Evolutionary conservation across 2,797 vertebrate species (phyloP), one percentile per base, ranked within the genome.

Genomic region (Mergus octosetaceus): DNA sequence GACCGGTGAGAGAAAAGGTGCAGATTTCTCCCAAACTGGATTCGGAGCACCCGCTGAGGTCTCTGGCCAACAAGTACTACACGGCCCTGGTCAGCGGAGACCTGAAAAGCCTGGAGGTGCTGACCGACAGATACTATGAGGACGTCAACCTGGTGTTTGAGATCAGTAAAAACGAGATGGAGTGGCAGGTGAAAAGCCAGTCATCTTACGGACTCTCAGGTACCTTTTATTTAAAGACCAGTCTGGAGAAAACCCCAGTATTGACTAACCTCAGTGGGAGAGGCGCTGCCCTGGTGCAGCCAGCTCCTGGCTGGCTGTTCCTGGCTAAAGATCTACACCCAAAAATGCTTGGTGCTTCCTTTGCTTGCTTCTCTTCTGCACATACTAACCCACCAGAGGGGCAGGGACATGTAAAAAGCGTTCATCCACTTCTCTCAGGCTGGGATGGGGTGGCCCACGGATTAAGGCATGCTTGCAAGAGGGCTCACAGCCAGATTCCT

Each of bases 151-250:
- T 97, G 83, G 83, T 97, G 45, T 98, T 98, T 69, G 98, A 98
- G 95, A 95, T 98, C 95, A 95, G 70, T 39, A 91, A 74, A 19
- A 95, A 97, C 3, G 97, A 98, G 95, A 92, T 98, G 96, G 95
- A 98, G 85, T 98, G 98, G 98, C 97, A 96, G 83, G 90, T 91
- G 93, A 95, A 97, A 75, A 94, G 96, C 68, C 90, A 89, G 39
- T 97, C 97, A 2, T 96, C 87, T 10, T 98, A 97, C 1, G 97
- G 98, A 92, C 85, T 97, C 54, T 98, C 98, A 98, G 98, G 98
- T 98, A 98, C 91, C 73, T 85, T 32, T 41, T 41, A 54, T 75
- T 83, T 75, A 62, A 69, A 83, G 62, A 27, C 34, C 38, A 19
- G 38, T 16, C 58, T n/a, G 38, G 75, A 68, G 74, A 41, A 34